phyloP scores from a whole-genome alignment of 2,797 vertebrate species.

The Cossypha heuglini region DNA sequence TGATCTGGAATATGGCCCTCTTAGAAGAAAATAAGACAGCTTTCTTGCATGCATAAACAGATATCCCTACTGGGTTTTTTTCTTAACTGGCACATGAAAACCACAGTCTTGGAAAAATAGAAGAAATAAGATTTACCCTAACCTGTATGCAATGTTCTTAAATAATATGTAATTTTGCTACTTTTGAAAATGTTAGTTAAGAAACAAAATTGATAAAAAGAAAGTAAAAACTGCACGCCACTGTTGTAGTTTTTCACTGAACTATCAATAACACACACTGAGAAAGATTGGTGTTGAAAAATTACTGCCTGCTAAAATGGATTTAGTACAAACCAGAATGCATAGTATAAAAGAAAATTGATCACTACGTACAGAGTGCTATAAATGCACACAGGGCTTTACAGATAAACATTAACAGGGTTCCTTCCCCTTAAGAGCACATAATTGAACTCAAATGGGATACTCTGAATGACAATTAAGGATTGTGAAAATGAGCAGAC shows the following conservation, averaged over 20 bases:
- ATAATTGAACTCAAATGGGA: slow-evolving; percentile 59
- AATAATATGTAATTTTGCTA: neutral
- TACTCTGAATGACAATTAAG: slow-evolving; percentile 40
- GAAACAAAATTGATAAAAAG: slow-evolving; percentile 36
- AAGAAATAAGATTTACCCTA: neutral
- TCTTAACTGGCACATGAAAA: neutral
- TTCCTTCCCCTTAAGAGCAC: slow-evolving; percentile 43
- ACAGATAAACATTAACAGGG: slow-evolving; percentile 58
- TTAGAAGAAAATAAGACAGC: neutral
- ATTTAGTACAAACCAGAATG: slow-evolving; percentile 33
- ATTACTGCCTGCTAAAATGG: slow-evolving; percentile 49
- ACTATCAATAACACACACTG: slow-evolving; percentile 27
- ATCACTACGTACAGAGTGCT: slow-evolving; percentile 41
- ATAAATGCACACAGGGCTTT: slow-evolving; percentile 52
- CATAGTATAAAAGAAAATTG: slow-evolving; percentile 45
- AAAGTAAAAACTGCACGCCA: neutral
- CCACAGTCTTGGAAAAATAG: neutral
- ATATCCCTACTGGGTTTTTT: neutral
- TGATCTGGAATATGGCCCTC: neutral
- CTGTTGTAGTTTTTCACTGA: slow-evolving; percentile 6
- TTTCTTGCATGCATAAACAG: neutral
- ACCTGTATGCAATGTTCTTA: neutral
- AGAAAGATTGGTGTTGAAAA: slow-evolving; percentile 41
- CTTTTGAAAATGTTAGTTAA: slow-evolving; percentile 28
- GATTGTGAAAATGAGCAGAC: slow-evolving; percentile 44